Evolutionary conservation across 2,888 invertebrate genomes (phyloP).

Genomic region (Conops quadrifasciatus): DNA sequence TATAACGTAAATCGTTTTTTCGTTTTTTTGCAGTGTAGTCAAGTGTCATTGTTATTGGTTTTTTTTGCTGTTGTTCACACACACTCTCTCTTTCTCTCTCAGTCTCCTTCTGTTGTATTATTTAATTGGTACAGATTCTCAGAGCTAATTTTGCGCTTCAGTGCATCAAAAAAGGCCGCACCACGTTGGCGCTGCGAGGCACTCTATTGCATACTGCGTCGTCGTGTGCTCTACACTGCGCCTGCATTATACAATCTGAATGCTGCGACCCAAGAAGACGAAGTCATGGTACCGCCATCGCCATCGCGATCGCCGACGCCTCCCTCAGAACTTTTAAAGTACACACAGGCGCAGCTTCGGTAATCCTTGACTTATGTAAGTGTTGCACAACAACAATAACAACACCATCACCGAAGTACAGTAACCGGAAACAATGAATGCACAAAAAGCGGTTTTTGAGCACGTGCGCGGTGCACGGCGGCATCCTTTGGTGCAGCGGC

Average conservation of each 20-base stretch:
- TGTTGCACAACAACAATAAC: not conserved
- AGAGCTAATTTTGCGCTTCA: slow-evolving; percentile 9
- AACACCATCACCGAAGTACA: not conserved
- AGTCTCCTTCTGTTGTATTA: too few relatives aligned
- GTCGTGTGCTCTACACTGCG: not conserved
- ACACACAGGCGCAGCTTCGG: not conserved
- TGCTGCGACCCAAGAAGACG: slow-evolving; percentile 7
- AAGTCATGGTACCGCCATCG: too few relatives aligned
- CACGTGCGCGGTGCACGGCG: slow-evolving; percentile 15
- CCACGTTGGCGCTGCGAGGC: not conserved
- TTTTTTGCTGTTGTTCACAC: not conserved
- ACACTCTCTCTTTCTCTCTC: not conserved
- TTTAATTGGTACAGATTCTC: not conserved
- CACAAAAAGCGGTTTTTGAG: slow-evolving; percentile 11
- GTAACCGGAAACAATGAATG: not conserved
- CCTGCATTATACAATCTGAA: not conserved
- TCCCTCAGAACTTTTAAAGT: slow-evolving; percentile 2
- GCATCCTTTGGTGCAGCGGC: not conserved
- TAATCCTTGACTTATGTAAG: not conserved
- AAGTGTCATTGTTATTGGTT: not conserved
- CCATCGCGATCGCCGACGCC: too few relatives aligned
- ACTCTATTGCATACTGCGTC: too few relatives aligned
- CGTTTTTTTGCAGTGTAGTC: not conserved
- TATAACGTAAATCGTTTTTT: too few relatives aligned
- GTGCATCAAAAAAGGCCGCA: slow-evolving; percentile 18